Percentiles rank a stretch among this genome's conserved stretches.
Evolutionary conservation across 2,113 vertebrate genomes (phyloP).

Genomic region (Corapipo altera): DNA sequence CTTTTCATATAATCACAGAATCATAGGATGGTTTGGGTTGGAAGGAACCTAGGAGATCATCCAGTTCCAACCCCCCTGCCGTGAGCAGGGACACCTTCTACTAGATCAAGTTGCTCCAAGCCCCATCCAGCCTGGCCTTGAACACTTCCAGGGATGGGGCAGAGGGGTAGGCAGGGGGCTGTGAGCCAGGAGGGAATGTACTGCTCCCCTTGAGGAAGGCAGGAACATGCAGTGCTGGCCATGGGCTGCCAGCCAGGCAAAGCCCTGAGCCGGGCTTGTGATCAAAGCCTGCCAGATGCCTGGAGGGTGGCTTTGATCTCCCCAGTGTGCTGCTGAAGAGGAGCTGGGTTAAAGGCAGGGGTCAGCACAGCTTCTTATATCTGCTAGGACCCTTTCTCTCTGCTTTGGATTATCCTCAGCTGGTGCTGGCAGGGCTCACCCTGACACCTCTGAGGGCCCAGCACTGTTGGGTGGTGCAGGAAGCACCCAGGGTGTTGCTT

Average conservation of each 20-base stretch:
- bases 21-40: neutral
- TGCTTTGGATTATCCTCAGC: neutral
- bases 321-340: neutral
- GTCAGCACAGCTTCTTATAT: neutral
- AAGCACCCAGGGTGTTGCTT: neutral
- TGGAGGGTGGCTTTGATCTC: slow-evolving; percentile 28
- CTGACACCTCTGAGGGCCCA: neutral
- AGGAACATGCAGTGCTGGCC: neutral
- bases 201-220: neutral
- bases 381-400: neutral
- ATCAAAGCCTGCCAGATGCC: slow-evolving; percentile 12
- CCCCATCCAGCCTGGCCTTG: neutral
- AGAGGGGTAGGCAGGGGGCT: neutral
- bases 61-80: neutral
- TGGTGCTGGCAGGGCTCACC: neutral
- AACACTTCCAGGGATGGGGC: neutral
- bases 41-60: neutral
- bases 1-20: fast-evolving
- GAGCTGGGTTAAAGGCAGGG: neutral
- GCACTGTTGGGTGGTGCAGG: fast-evolving
- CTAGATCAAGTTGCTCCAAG: neutral
- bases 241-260: neutral
- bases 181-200: neutral
- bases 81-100: neutral
- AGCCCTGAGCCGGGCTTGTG: slow-evolving; percentile 2